Base-by-base conservation (phyloP, 2,797 vertebrate genomes). In the Meriones psammophilus region DNA sequence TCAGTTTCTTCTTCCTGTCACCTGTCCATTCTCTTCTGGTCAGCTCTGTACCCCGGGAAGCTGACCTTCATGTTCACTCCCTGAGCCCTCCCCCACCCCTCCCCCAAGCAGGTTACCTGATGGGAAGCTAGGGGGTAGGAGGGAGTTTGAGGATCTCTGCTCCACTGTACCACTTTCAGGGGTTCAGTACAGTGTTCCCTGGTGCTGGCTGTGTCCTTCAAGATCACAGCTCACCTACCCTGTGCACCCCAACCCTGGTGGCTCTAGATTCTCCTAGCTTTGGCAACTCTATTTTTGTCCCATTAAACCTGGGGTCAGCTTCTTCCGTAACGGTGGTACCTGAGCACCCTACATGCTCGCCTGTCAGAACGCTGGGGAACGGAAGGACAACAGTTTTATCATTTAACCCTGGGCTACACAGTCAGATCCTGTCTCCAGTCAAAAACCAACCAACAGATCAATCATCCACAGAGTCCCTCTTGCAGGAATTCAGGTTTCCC, bases 291-390 rank as follows among this genome's bases (percentile, higher is more conserved):
- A 0, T 50, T 66, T 80, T 60, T 88, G 66, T 39, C 58, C 78
- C 30, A 28, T 78, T 22, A 78, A 84, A 69, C 24, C 76, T 18
- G 17, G 17, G 74, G 10, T 77, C 71, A 50, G 56, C 1, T 64
- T 77, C 71, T 18, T 73, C 73, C 68, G 8, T 0, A 15, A 64
- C 0, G 1, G 28, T 46, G 0, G 0, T 13, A 22, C 85, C 50
- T 1, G 0, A 9, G 30, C 2, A 12, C 15, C 46, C 13, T 0
- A 1, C 20, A 2, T 0, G 39, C 39, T 12, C 10, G 4, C 36
- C 36, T 42, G 56, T 66, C 62, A 81, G 88, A 86, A 26, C 14
- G 22, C 8, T 6, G 0, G 24, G 30, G 84, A 81, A 33, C 8
- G 7, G 68, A 36, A 71, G 50, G 56, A 46, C 46, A 8, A 26